Conservation (phyloP, 2,113 vertebrate species). For the Sphaerodactylus townsendi region DNA sequence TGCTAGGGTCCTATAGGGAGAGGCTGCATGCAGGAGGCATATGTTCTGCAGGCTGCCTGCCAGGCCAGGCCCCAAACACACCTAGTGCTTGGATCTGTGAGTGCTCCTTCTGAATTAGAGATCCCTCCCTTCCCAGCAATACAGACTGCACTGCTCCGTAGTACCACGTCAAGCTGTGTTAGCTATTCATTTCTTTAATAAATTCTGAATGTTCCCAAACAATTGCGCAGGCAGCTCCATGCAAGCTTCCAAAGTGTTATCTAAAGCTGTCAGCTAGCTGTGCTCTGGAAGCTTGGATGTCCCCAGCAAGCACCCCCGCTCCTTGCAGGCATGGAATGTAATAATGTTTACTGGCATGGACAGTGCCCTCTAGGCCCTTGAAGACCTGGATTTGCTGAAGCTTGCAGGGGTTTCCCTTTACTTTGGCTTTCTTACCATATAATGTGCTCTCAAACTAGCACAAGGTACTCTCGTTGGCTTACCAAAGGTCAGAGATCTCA, state of each 20-base stretch:
- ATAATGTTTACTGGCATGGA: background rate
- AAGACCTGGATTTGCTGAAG: background rate
- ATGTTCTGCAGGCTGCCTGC: background rate
- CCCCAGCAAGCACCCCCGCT: background rate
- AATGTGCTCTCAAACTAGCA: background rate
- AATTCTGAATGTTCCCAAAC: constrained; percentile 23
- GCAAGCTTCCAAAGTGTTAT: background rate
- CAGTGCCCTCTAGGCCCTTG: background rate
- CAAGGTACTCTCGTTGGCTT: background rate
- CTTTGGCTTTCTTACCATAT: background rate
- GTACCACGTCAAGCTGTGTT: background rate
- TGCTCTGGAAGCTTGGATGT: background rate
- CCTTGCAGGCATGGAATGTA: background rate
- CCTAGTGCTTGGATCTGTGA: background rate
- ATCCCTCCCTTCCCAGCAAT: background rate
- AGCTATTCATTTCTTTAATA: constrained; percentile 7
- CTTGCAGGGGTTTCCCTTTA: background rate
- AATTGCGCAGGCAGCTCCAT: background rate
- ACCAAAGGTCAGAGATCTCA: background rate
- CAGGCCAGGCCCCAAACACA: background rate
- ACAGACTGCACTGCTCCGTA: background rate
- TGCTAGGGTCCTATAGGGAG: background rate
- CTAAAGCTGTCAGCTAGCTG: constrained; percentile 11
- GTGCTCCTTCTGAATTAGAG: background rate
- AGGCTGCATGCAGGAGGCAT: background rate